phyloP scores from a whole-genome alignment of 2,113 vertebrate genomes.

The Fregetta grallaria region DNA sequence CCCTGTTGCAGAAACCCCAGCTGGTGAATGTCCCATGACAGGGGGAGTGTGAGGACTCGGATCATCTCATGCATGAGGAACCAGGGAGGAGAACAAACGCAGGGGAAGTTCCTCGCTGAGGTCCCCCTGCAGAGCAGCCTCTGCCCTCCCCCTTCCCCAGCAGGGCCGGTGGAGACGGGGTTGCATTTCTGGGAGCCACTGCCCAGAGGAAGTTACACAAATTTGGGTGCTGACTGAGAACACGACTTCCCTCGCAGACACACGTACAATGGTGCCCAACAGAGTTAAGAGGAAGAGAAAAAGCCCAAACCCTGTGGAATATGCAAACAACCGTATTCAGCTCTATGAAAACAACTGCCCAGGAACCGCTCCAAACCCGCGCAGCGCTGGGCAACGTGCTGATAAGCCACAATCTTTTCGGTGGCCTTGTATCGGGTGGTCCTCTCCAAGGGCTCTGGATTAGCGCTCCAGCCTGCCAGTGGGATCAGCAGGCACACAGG shows the following conservation, averaged over 20 bases:
- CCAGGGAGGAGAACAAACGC: neutral
- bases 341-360: neutral
- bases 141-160: neutral
- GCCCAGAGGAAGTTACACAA: conserved; percentile 17
- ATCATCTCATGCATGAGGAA: neutral
- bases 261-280: neutral
- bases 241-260: neutral
- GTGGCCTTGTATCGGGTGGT: neutral
- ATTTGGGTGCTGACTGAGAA: neutral
- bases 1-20: neutral
- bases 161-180: neutral
- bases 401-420: neutral
- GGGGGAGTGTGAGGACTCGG: neutral
- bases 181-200: neutral
- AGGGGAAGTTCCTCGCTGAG: neutral
- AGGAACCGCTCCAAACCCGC: neutral
- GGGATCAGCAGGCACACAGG: neutral
- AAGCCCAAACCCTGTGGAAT: neutral
- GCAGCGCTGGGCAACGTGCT: neutral
- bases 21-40: neutral
- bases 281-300: conserved; percentile 32
- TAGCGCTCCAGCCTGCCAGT: neutral
- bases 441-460: neutral
- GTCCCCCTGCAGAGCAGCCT: neutral
- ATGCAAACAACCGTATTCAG: neutral